Evolutionary conservation across 2,113 vertebrate genomes (phyloP).

Genomic region (Bucco capensis): DNA sequence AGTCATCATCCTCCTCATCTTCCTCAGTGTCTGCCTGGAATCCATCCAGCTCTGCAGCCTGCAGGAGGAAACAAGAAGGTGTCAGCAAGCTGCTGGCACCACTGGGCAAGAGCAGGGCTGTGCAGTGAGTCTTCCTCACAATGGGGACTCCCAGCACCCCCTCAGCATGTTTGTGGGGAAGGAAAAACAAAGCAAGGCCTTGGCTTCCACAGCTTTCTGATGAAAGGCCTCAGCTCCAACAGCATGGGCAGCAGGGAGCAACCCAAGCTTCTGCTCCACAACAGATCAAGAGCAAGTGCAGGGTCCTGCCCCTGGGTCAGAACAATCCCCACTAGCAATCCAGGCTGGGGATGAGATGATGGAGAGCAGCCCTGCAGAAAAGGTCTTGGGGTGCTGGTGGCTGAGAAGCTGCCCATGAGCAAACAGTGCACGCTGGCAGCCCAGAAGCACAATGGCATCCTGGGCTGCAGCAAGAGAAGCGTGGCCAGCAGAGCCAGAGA

Average conservation of each 20-base stretch:
- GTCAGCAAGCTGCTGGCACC: neutral
- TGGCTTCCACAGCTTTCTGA: neutral
- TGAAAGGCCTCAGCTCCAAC: neutral
- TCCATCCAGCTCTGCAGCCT: constrained; percentile 84
- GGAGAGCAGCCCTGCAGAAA: too few relatives aligned
- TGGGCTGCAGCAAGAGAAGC: too few relatives aligned
- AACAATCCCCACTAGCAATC: too few relatives aligned
- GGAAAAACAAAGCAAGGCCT: neutral
- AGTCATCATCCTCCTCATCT: constrained; percentile 80
- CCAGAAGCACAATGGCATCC: too few relatives aligned
- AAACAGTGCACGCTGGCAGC: too few relatives aligned
- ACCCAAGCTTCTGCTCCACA: neutral
- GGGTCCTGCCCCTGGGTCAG: too few relatives aligned
- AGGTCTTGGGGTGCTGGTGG: too few relatives aligned
- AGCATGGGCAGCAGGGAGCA: neutral
- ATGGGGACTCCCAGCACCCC: fast-evolving
- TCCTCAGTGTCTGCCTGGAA: constrained; percentile 96
- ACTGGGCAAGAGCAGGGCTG: fast-evolving
- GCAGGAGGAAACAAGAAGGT: neutral
- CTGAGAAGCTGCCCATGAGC: too few relatives aligned
- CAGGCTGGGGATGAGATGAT: too few relatives aligned
- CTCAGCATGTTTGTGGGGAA: neutral
- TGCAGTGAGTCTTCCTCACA: fast-evolving
- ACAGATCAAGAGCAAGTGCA: too few relatives aligned
- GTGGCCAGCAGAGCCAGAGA: too few relatives aligned